Evolutionary conservation across 2,888 invertebrate species (phyloP), one percentile per base, ranked within the genome.

Genomic region (Stictocephala bisonia): DNA sequence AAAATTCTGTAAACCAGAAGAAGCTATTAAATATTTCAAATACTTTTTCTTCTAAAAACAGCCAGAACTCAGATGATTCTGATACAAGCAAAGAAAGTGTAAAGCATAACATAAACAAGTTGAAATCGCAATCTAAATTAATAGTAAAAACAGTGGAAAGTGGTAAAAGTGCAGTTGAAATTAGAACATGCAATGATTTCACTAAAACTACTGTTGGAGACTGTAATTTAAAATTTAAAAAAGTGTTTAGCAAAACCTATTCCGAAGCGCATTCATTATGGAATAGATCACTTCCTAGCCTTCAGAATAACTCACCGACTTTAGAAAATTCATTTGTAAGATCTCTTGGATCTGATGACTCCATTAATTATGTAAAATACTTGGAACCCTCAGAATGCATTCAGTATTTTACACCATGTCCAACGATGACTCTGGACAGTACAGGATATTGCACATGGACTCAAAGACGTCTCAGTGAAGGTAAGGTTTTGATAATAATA

Each of bases 91-190:
- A 40, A 35, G 48, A 44, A 40, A 56, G 35, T 44, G 56, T 15
- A 2, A 13, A 20, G 22, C 27, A 20, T 18, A 11, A 26, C 11
- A 50, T 69, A 13, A 13, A 26, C 13, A 31, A 29, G 13, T 35
- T 44, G 72, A 86, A 83, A 79, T 86, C 86, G 15, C 86, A 87
- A 79, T 84, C 87, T 9, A 87, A 86, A 78, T 80, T 87, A 6
- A 80, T 87, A 69, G 86, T 87, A 0, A 85, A 85, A 81, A 86
- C 86, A 1, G 81, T 82, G 13, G 86, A 86, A 66, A 80, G 81
- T 77, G 87, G 86, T 4, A 84, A 84, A 78, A 86, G 86, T 78
- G 85, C 84, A 58, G 85, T 86, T 56, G 86, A 87, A 81, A 85
- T 87, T 51, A 80, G 85, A 73, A 86, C 86, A 22, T 50, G 48